Evolutionary conservation across 2,888 invertebrate species (phyloP).

Genomic region (Notocelia uddmanniana): DNA sequence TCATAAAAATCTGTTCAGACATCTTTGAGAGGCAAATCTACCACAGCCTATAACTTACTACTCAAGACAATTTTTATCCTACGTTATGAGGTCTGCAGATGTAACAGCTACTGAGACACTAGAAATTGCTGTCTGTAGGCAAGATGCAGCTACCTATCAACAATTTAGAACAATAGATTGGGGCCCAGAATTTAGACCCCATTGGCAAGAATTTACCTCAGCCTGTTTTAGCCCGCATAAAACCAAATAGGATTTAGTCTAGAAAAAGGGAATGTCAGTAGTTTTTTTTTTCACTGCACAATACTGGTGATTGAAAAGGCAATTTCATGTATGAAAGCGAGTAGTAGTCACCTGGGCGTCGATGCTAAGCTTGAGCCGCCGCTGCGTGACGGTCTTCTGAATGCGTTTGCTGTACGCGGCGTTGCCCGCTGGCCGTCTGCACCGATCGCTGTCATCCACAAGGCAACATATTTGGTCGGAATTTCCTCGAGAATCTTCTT

Average conservation of each 20-base stretch:
- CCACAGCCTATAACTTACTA: no score
- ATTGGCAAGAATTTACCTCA: background rate
- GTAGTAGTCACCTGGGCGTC: conserved; percentile 85
- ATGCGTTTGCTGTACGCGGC: conserved; percentile 98
- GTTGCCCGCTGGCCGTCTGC: conserved; percentile 95
- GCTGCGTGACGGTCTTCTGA: conserved; percentile 97
- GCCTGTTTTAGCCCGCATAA: background rate
- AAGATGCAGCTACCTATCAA: background rate
- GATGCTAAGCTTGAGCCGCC: conserved; percentile 94
- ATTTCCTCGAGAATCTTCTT: conserved; percentile 95
- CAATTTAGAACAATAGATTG: background rate
- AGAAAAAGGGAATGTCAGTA: background rate
- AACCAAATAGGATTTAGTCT: background rate
- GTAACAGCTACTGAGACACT: no score
- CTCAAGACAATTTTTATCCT: background rate
- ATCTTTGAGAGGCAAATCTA: no score
- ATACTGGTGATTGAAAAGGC: background rate
- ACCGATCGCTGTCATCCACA: conserved; percentile 94
- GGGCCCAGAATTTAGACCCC: background rate
- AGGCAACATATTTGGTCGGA: conserved; percentile 97
- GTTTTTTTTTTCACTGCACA: background rate
- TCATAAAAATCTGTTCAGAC: no score
- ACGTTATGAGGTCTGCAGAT: background rate
- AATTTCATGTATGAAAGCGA: conserved; percentile 31
- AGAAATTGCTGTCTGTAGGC: no score